A percentile compares a stretch with the other conserved stretches of the same genome.
Conservation (phyloP, 2,113 vertebrate species). For the Antigone vipio region DNA sequence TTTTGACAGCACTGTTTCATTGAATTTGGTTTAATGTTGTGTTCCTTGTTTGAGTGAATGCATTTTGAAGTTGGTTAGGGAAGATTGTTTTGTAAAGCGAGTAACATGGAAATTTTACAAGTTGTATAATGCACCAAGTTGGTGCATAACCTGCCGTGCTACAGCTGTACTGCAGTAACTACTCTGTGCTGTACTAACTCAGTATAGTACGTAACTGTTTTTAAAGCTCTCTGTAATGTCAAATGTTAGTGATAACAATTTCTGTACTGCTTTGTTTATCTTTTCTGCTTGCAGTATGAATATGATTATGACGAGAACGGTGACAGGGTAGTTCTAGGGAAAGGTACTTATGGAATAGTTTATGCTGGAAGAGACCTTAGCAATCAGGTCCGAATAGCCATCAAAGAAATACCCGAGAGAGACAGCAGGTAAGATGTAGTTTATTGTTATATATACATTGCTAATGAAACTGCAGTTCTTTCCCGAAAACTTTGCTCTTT, state of each 20-base stretch:
- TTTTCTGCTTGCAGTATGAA: constrained; percentile 75
- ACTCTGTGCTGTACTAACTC: neutral
- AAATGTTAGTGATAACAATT: neutral
- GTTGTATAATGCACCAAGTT: neutral
- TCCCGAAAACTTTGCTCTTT: neutral
- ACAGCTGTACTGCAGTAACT: neutral
- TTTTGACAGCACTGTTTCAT: neutral
- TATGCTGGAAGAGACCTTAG: constrained; percentile 82
- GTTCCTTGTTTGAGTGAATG: neutral
- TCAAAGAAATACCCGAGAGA: constrained; percentile 84
- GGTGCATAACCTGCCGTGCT: neutral
- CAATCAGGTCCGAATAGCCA: constrained; percentile 82
- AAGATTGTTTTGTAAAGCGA: neutral
- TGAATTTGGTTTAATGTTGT: neutral
- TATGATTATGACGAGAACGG: constrained; percentile 81
- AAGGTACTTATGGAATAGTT: constrained; percentile 79
- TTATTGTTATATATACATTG: neutral
- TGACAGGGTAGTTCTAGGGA: constrained; percentile 75
- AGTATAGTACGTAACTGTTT: neutral
- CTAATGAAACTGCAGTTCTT: neutral
- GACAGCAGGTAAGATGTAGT: constrained; percentile 74
- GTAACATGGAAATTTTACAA: neutral
- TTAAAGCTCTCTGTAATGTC: neutral
- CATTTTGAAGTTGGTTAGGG: neutral
- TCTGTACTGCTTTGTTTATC: neutral